Evolutionary conservation across 2,888 invertebrate genomes (phyloP).

Genomic region (Melipona beecheii): DNA sequence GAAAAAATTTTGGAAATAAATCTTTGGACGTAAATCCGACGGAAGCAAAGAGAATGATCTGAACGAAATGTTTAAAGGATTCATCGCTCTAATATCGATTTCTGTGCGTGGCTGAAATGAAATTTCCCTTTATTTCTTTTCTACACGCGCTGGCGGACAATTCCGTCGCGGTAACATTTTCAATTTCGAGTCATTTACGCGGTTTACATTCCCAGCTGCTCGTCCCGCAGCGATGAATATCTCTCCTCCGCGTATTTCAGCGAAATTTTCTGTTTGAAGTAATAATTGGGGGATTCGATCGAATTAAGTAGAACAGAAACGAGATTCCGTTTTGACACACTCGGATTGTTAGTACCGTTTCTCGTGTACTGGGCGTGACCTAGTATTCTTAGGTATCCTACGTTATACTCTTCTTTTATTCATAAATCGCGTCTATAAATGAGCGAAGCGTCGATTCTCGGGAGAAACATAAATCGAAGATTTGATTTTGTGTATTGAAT

Average conservation of each 20-base stretch:
- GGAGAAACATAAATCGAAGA: too few relatives aligned
- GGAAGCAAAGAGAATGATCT: neutral
- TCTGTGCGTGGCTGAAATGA: neutral
- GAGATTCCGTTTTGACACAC: neutral
- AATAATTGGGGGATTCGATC: neutral
- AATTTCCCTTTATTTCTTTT: constrained; percentile 7
- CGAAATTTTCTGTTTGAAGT: constrained; percentile 15
- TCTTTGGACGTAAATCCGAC: too few relatives aligned
- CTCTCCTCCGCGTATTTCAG: neutral
- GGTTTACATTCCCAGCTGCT: neutral
- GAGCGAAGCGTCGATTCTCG: too few relatives aligned
- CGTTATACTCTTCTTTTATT: too few relatives aligned
- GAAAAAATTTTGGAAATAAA: too few relatives aligned
- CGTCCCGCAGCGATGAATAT: neutral
- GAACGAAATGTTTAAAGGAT: neutral
- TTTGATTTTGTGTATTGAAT: too few relatives aligned
- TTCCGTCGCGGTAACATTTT: constrained; percentile 10
- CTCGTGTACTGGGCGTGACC: too few relatives aligned
- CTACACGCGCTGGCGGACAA: neutral
- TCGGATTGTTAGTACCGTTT: neutral
- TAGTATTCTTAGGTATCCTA: too few relatives aligned
- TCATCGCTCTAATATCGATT: neutral
- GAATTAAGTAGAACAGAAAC: neutral
- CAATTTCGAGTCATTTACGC: constrained; percentile 19
- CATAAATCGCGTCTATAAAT: too few relatives aligned